Base-by-base conservation (phyloP, 2,113 vertebrate genomes). In the Hemibagrus wyckioides region DNA sequence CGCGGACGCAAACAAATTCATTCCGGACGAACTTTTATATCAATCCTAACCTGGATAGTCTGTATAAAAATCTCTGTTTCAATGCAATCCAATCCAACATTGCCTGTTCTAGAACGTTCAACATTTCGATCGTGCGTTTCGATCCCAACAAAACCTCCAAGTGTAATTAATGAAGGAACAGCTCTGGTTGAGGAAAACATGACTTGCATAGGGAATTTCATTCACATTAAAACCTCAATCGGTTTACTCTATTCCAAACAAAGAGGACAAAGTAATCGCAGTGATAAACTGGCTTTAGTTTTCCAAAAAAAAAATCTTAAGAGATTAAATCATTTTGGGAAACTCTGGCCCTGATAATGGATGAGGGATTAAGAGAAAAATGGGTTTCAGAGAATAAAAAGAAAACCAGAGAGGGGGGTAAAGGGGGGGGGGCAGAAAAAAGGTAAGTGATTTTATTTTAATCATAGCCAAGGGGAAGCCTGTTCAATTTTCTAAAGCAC, bases 401-500 rank as follows among this genome's bases (percentile, higher is more conserved):
- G 52, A 79, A 56, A 83, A 7, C 28, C 6, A 65, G 8, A 65
- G 23, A 69, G 6, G 30, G 25, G 75, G 57, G 39, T 30, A 69
- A 36, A 30, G 6, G 28, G 44, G 28, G 6, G 28, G 44, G 28
- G 48, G 48, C n/a, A 76, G 19, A 17, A 44, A 77, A 54, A 77
- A 30, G 76, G 52, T 44, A 77, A 75, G 41, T 50, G 25, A 6
- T 14, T 36, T 36, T 33, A 36, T 57, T 80, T 39, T 1, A 28
- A 81, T 59, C 54, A 59, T 59, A 21, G 21, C 52, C 79, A 67
- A 73, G 85, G 65, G 36, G 30, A 56, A 56, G 77, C 81, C 90
- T 88, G 88, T 86, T 71, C 88, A 91, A 87, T 82, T 75, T 86
- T 89, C 85, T 76, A 80, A 86, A 79, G 61, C 80, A 23, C 83